Conservation (phyloP, 2,797 vertebrate species). For the Tokudaia muenninki region DNA sequence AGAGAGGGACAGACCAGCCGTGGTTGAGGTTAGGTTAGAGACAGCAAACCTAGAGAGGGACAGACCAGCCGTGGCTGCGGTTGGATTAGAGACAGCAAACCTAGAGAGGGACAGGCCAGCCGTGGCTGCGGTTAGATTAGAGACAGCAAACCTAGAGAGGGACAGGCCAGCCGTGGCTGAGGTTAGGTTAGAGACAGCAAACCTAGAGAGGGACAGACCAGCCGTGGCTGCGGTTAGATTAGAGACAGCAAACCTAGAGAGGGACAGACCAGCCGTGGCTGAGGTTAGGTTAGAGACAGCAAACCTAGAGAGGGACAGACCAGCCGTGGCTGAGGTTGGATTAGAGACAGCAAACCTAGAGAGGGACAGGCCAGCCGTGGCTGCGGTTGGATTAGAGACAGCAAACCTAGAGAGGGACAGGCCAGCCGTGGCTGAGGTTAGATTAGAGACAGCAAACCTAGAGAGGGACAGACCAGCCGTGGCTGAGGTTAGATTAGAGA, state of each 20-base stretch:
- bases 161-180: conserved; percentile 4
- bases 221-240: conserved; percentile 2
- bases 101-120: neutral
- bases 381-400: neutral
- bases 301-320: neutral
- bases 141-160: neutral
- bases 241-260: neutral
- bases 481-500: neutral
- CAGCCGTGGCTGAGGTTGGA: conserved; percentile 2
- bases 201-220: neutral
- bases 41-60: neutral
- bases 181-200: neutral
- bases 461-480: neutral
- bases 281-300: neutral
- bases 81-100: conserved; percentile 10
- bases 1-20: neutral
- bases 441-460: conserved; percentile 8
- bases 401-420: neutral
- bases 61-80: conserved; percentile 4
- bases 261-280: neutral
- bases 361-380: neutral
- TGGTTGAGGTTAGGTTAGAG: neutral
- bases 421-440: conserved; percentile 12
- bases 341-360: conserved; percentile 2
- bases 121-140: neutral